phyloP scores from a whole-genome alignment of 2,113 vertebrate species.

The Gulo gulo region DNA sequence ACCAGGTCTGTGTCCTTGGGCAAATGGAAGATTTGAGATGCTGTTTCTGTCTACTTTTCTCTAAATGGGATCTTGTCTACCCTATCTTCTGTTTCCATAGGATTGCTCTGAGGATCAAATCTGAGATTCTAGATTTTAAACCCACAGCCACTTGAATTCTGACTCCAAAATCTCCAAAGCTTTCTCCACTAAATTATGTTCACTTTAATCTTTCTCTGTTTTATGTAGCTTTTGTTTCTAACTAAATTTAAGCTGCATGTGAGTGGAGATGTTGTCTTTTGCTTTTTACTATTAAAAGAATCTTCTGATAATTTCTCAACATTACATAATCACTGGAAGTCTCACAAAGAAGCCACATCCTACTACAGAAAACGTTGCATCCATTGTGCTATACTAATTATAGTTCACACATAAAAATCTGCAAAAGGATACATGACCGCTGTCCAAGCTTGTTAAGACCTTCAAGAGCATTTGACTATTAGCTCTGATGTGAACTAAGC shows the following conservation, averaged over 20 bases:
- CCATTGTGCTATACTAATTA: neutral
- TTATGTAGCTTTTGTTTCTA: neutral
- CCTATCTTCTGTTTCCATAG: neutral
- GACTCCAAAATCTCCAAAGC: neutral
- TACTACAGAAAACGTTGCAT: neutral
- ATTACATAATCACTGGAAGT: neutral
- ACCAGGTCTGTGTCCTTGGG: neutral
- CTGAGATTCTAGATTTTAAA: neutral
- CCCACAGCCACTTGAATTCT: neutral
- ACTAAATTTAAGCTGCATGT: neutral
- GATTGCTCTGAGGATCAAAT: neutral
- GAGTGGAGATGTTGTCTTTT: neutral
- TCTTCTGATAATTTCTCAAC: neutral
- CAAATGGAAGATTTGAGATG: slow-evolving; percentile 14
- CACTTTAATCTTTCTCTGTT: neutral
- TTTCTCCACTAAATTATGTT: neutral
- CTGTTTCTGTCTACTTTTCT: neutral
- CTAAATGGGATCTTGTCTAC: neutral
- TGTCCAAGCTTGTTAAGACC: neutral
- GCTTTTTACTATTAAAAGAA: slow-evolving; percentile 13
- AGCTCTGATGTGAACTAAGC: slow-evolving; percentile 32
- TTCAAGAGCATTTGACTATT: neutral
- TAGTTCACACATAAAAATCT: neutral
- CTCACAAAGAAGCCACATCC: neutral
- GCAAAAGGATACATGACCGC: neutral